Base-by-base conservation (phyloP, 2,797 vertebrate genomes). In the Alcedo atthis region DNA sequence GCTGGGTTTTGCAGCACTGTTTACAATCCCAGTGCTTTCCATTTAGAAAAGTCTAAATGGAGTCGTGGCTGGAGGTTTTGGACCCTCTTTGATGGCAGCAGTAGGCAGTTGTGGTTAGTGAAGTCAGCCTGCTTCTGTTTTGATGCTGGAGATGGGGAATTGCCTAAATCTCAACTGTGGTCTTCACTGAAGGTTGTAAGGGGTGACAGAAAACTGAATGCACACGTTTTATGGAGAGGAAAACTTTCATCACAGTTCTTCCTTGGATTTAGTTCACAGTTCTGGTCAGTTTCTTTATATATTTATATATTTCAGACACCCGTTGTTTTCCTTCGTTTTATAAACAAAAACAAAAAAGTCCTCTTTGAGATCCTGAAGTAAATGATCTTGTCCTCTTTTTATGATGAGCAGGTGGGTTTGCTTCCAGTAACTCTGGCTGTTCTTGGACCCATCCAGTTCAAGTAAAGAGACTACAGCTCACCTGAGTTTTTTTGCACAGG, bases 181-280 rank as follows among this genome's bases (percentile, higher is more conserved):
- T 69, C 74, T 83, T 74, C 24, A 9, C 40, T 30, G 18, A 71
- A 78, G 8, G 7, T 66, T 33, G 63, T 81, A 5, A 13, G 20
- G 33, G 9, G 17, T 68, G 42, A 17, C 46, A n/a, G 40, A 81
- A 69, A 83, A 75, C 12, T 13, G 43, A 83, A 75, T 45, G 62
- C 2, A 35, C 0, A 1, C 0, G 0, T 59, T 81, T 87, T 71
- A 53, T 6, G 25, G 11, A 1, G 13, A 69, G 28, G 28, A 63
- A 79, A 49, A 8, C 32, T 83, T 85, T 79, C 9, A 12, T 73
- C 58, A 10, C 15, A 87, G 8, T 59, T 82, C 30, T 75, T 77
- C 70, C 25, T 87, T 94, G 37, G 9, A n/a, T 89, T 43, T 87
- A 33, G 4, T 83, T 91, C 17, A 40, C 43, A 13, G 18, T 76